Base-by-base conservation (phyloP, 2,888 invertebrate genomes). In the Auanema freiburgensis region DNA sequence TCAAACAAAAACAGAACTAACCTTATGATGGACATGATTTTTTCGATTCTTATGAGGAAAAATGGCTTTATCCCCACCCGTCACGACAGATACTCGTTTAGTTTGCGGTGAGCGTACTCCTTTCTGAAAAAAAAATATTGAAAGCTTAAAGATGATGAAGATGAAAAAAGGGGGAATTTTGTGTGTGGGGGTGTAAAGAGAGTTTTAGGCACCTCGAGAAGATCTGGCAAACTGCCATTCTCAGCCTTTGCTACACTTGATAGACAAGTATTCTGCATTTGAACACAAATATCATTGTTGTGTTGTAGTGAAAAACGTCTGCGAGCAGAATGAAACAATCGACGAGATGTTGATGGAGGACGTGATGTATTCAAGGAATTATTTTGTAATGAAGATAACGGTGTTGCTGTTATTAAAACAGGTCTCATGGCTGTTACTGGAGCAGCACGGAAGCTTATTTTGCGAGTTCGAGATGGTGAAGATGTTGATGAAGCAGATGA, bases 231-330 rank as follows among this genome's bases (percentile, higher is more conserved):
- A 53, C 59, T 59, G 59, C 53, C 53, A 16, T 59, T 59, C 12
- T 59, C 59, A 16, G 53, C 24, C 24, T 59, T 61, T 1, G 55
- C 61, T 10, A 51, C 55, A n/a, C 18, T 10, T 16, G 54, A 55
- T 40, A 61, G 16, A 8, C 53, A 52, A 6, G 54, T 59, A 24
- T 25, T 42, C 24, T 59, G 59, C n/a, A 59, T 52, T 53, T 59
- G 59, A 11, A 50, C 55, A 21, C 61, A 55, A 50, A 56, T 50
- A 41, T 61, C 56, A 16, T 61, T 46, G 11, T 50, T 51, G 52
- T 63, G 71, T 53, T 74, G 74, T 2, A 74, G 64, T 10, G 74
- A 74, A 57, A 74, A 72, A 12, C 74, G 59, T n/a, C 74, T 55
- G 25, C 74, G 55, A 1, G 74, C 74, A 16, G 72, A 74, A 41